Evolutionary conservation across 2,888 invertebrate species (phyloP).

Genomic region (Itoplectis maculator): DNA sequence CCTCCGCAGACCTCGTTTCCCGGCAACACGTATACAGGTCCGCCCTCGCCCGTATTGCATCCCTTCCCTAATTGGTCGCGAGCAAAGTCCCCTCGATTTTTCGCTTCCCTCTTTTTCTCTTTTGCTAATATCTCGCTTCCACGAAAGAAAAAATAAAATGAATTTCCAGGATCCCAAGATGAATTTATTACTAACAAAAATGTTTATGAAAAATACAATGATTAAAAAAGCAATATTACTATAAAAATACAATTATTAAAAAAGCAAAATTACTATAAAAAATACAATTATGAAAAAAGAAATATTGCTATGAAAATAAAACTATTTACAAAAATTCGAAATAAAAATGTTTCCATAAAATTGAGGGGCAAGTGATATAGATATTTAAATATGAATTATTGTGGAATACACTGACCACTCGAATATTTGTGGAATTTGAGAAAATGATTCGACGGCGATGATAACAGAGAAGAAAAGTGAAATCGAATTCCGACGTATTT

Average conservation of each 20-base stretch:
- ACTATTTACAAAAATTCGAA: no score
- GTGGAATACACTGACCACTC: no score
- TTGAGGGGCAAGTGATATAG: no score
- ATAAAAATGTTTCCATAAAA: neutral
- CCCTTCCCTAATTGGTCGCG: conserved; percentile 77
- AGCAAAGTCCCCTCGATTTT: conserved; percentile 46
- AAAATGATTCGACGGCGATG: no score
- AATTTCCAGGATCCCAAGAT: neutral
- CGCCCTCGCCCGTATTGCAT: conserved; percentile 74
- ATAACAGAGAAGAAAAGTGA: neutral
- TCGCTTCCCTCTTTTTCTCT: neutral
- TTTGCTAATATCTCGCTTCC: neutral
- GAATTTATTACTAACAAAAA: no score
- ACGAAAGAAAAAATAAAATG: neutral
- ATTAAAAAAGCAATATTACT: no score
- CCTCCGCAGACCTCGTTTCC: conserved; percentile 77
- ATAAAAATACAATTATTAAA: no score
- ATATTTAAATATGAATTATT: no score
- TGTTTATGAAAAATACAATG: no score
- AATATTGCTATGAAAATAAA: no score
- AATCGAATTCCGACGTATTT: neutral
- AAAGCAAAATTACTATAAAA: no score
- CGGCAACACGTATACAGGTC: conserved; percentile 78
- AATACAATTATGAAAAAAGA: neutral
- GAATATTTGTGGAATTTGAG: no score